Evolutionary conservation across 2,113 vertebrate species (phyloP), one percentile per base, ranked within the genome.

Genomic region (Syrmaticus mikado): DNA sequence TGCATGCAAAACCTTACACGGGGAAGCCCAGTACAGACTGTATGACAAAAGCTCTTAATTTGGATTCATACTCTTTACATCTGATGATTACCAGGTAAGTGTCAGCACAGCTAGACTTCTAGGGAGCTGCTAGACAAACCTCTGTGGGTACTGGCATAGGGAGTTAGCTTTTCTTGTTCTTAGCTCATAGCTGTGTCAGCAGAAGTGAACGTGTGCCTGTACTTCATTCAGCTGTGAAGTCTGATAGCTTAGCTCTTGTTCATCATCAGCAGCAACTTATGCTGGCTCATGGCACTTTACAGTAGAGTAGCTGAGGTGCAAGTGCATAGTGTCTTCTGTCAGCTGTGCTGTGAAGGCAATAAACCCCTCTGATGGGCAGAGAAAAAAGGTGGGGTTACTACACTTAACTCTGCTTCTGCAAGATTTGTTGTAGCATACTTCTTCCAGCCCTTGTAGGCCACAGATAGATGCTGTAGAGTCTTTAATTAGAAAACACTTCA

Each of bases 171-270:
- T 84, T 87, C 36, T 53, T 21, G 13, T 82, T 92, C 62, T 79
- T 91, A 43, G 32, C 67, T 79, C 30, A 8, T 34, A 66, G 67
- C 45, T 22, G 2, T 11, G 75, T 87, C 85, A 85, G 84, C 87
- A 89, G 88, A 90, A 71, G 73, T 72, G 48, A 86, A 75, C 8
- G 2, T 28, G 60, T 88, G 57, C 92, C 73, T 92, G 93, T 90
- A 64, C 73, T 92, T 93, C 68, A 40, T 82, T 87, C 67, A 66
- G 40, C 80, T 88, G 79, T 95, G 90, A 75, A 52, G 92, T 92
- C 68, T 60, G 57, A 66, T 90, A 64, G 61, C 38, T 88, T 90
- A 75, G 82, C 61, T 88, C 41, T 71, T 38, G 61, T 87, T 92
- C 55, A 46, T 74, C 67, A 79, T 58, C 32, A 24, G 46, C 73